Base-by-base conservation (phyloP, 2,113 vertebrate species). In the Sylvietta virens region DNA sequence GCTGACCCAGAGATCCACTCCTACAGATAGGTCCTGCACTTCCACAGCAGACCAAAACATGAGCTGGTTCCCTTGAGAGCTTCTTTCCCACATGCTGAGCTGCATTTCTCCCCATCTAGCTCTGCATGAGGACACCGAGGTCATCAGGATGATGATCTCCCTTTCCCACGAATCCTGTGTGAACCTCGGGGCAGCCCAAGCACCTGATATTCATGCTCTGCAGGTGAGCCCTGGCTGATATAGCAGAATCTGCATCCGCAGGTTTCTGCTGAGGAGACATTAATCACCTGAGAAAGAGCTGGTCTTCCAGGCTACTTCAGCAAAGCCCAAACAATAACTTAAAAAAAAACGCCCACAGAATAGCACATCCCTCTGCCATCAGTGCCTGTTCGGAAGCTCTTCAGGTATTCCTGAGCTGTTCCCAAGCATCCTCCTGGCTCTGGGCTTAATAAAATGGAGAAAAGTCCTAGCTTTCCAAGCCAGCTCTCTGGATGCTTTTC, bases 181-280 rank as follows among this genome's bases (percentile, higher is more conserved):
- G 86, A 96, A 95, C 93, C 82, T 93, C 90, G 80, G 92, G 88
- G 90, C 86, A 95, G 66, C 92, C 69, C 82, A 86, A 67, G 85
- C 88, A 86, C 94, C 88, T 83, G 92, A 92, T 95, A 93, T 90
- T 96, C 93, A 90, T 8, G 87, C 88, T 96, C 71, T 90, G 85
- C 90, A 81, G 71, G 93, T 86, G 85, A 95, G 94, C 90, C 56
- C 31, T 77, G 76, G 94, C 93, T 96, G 95, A 90, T 94, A 57
- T 86, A 88, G 94, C 92, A 96, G 56, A 90, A 92, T 93, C 92
- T 83, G 60, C 80, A 92, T 94, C 90, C 15, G 3, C 88, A 90
- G 76, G 76, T 94, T 93, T 95, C 79, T 95, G 92, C 82, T 95
- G 95, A 95, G 89, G 69, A 84, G 92, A 92, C 79, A 56, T 21